Evolutionary conservation across 2,113 vertebrate genomes (phyloP), one percentile per base, ranked within the genome.

Genomic region (Rattus rattus): DNA sequence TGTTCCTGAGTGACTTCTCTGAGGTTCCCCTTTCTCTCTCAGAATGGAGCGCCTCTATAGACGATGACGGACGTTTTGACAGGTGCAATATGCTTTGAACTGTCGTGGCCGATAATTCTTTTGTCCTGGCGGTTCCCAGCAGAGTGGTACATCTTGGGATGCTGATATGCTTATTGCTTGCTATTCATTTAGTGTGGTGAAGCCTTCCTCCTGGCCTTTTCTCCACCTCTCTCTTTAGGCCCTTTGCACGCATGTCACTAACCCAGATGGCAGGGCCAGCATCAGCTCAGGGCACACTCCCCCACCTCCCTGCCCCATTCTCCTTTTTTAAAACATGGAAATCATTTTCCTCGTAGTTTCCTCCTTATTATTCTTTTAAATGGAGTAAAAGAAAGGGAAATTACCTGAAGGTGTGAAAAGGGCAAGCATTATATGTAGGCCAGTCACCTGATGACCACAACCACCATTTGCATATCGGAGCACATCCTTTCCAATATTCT

Each of bases 81-180:
- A 99, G 99, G 99, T 99, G 99, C 99, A 99, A 99, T 99, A 99
- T 99, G 99, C 99, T 99, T 99, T 99, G 99, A 99, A 99, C 99
- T 99, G 99, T 99, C 99, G 98, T 99, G 99, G 99, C 99, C 98
- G 98, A 99, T 99, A 98, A 99, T 98, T 98, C 99, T 98, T 99
- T 99, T 99, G 99, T 99, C 98, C 98, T 99, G 98, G 92, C 95
- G 98, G 98, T 99, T 98, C 98, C 98, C 98, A 98, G 99, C 97
- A 98, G 98, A 99, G 98, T 98, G 94, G 98, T 98, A 98, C 97
- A 96, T 98, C 98, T 98, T 97, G 98, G 97, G 98, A 98, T 98
- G 97, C 97, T 98, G 98, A 98, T 98, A 98, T 98, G 98, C 98
- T 98, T 98, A 98, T 98, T 98, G 98, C 98, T 98, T 98, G 98